These are phyloP conservation scores for Eupithecia centaureata DNA, from an alignment of 2,888 invertebrate genomes.

Conservation along the genomic window DNA sequence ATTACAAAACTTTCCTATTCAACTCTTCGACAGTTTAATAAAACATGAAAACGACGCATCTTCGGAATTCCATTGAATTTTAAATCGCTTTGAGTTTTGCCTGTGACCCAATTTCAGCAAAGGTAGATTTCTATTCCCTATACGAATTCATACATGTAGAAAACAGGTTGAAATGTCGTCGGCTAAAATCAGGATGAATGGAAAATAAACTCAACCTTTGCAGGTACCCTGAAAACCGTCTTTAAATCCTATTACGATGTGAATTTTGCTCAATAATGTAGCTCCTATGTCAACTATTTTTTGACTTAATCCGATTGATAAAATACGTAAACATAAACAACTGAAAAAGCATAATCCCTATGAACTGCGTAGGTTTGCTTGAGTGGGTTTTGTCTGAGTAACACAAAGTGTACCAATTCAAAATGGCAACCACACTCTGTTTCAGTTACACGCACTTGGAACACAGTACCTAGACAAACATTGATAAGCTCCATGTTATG, in stretches of 20 bases:
- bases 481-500: constrained; percentile 37
- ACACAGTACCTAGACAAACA: constrained; percentile 15
- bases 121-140: background rate
- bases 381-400: too few species aligned
- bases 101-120: background rate
- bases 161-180: background rate
- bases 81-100: background rate
- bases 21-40: background rate
- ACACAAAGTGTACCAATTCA: background rate
- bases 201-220: background rate
- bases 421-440: background rate
- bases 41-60: constrained; percentile 17
- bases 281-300: background rate
- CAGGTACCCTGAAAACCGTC: background rate
- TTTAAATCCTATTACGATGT: background rate
- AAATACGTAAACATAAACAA: background rate
- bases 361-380: background rate
- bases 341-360: background rate
- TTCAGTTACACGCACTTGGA: background rate
- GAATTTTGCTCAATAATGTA: background rate
- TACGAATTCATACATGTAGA: background rate
- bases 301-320: background rate
- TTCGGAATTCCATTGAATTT: constrained; percentile 12
- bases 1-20: background rate
- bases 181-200: background rate